These are phyloP conservation scores for Eonycteris spelaea DNA, from an alignment of 2,113 vertebrate species.

Conservation along the genomic window DNA sequence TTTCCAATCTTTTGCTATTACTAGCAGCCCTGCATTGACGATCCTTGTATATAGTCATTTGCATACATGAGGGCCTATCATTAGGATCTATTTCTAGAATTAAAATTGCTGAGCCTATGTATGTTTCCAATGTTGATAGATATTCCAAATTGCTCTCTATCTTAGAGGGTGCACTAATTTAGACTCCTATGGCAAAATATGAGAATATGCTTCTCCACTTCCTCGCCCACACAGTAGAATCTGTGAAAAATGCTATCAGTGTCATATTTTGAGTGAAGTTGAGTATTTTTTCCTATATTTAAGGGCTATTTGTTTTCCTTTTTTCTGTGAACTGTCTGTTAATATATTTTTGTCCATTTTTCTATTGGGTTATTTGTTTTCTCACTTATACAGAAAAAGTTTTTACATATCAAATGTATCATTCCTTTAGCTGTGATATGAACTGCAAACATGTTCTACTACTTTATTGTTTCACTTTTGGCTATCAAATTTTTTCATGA, in stretches of 20 bases:
- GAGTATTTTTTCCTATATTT: neutral
- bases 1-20: neutral
- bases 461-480: neutral
- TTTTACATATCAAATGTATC: neutral
- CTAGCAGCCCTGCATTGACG: neutral
- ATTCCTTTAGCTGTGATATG: neutral
- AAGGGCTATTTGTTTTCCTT: neutral
- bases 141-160: neutral
- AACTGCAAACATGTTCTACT: neutral
- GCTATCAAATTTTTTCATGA: neutral
- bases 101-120: neutral
- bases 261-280: neutral
- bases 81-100: neutral
- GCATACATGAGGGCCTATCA: neutral
- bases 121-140: neutral
- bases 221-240: neutral
- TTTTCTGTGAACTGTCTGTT: neutral
- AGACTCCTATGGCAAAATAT: neutral
- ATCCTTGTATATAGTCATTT: neutral
- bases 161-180: neutral
- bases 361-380: neutral
- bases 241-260: neutral
- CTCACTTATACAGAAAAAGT: neutral
- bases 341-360: neutral
- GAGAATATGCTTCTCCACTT: neutral